phyloP scores from a whole-genome alignment of 2,888 invertebrate genomes.

The Leptothorax acervorum region DNA sequence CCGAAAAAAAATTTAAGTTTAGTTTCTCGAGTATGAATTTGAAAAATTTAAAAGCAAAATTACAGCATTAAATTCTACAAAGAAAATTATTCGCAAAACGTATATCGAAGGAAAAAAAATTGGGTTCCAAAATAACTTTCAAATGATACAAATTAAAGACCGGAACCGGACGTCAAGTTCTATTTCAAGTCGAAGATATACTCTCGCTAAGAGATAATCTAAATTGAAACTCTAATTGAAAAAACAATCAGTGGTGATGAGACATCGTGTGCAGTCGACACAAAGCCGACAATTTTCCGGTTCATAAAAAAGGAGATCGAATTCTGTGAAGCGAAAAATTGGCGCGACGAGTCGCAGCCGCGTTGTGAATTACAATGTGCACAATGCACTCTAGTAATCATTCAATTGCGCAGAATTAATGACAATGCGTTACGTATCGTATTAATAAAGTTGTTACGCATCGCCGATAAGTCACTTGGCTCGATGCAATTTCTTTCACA shows the following conservation, averaged over 20 bases:
- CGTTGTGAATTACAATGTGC: not conserved
- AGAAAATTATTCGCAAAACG: not conserved
- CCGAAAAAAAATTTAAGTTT: too few relatives aligned
- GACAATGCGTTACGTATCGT: not conserved
- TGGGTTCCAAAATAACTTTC: not conserved
- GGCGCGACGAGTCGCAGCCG: constrained; percentile 2
- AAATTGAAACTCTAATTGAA: constrained; percentile 3
- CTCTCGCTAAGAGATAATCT: not conserved
- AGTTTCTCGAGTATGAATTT: too few relatives aligned
- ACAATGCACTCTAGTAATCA: constrained; percentile 3
- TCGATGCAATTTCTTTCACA: not conserved
- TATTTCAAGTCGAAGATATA: not conserved
- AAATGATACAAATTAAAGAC: not conserved
- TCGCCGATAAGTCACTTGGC: not conserved
- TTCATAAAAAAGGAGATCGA: constrained; percentile 40
- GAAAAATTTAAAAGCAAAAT: too few relatives aligned
- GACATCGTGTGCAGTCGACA: not conserved
- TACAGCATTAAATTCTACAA: not conserved
- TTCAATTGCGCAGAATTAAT: constrained; percentile 38
- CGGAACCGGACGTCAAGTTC: not conserved
- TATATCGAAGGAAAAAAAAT: not conserved
- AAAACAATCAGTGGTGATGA: not conserved
- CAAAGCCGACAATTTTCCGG: constrained; percentile 16
- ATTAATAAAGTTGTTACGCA: constrained; percentile 40
- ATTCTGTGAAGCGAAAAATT: constrained; percentile 41